A percentile compares a stretch with the other conserved stretches of the same genome.
phyloP scores from a whole-genome alignment of 2,888 invertebrate genomes.

The Nemotelus nigrinus region DNA sequence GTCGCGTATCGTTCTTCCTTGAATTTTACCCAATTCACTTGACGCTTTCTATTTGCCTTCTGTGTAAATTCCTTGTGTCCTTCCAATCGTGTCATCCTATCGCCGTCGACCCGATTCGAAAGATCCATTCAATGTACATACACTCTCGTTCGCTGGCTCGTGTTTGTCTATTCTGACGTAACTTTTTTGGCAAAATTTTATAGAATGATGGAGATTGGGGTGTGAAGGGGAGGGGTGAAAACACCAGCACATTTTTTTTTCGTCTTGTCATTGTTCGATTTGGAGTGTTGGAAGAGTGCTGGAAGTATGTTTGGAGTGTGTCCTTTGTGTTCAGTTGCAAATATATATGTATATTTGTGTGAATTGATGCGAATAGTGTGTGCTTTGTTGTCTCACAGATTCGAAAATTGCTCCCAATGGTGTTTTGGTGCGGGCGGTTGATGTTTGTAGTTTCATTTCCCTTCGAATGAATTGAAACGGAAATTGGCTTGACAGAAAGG shows the following conservation, averaged over 20 bases:
- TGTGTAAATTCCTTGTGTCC: no score
- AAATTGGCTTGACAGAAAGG: no score
- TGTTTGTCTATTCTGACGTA: background rate
- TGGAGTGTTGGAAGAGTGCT: slow-evolving; percentile 1
- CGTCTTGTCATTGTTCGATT: slow-evolving; percentile 30
- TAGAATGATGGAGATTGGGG: background rate
- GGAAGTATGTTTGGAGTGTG: slow-evolving; percentile 33
- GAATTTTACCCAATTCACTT: background rate
- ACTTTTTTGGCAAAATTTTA: slow-evolving; percentile 2
- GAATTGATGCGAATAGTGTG: background rate
- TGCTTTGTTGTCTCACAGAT: background rate
- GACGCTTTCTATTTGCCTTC: no score
- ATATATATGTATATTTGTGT: background rate
- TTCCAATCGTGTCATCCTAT: no score
- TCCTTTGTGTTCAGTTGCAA: background rate
- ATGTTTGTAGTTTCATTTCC: slow-evolving; percentile 24
- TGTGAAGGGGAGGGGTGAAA: no score
- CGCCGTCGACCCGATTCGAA: no score
- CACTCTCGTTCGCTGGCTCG: background rate
- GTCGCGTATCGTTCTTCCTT: slow-evolving; percentile 19
- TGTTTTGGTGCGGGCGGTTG: slow-evolving; percentile 1
- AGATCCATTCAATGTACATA: no score
- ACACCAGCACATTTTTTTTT: slow-evolving; percentile 14
- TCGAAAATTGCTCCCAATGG: slow-evolving; percentile 9
- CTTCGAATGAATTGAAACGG: background rate